phyloP scores from a whole-genome alignment of 2,888 invertebrate species.

The Latrodectus elegans region DNA sequence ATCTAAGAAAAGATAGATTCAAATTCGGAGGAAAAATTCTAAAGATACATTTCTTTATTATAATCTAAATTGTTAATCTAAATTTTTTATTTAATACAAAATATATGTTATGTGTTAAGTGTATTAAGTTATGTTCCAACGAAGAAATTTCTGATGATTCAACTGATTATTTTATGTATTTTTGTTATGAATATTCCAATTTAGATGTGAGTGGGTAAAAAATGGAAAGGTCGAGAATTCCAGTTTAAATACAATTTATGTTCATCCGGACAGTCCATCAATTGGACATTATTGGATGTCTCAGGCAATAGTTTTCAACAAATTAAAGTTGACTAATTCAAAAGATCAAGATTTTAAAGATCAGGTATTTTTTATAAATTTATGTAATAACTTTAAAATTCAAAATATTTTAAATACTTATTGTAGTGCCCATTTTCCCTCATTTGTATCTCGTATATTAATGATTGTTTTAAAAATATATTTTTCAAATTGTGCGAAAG shows the following conservation, averaged over 20 bases:
- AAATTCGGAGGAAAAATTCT: neutral
- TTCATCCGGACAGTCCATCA: conserved; percentile 76
- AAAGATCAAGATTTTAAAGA: conserved; percentile 71
- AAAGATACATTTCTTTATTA: neutral
- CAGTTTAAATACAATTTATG: conserved; percentile 72
- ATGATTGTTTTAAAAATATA: too few species aligned
- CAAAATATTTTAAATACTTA: too few species aligned
- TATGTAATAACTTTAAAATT: too few species aligned
- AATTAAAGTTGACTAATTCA: conserved; percentile 77
- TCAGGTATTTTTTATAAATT: conserved; percentile 67
- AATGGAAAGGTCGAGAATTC: conserved; percentile 73
- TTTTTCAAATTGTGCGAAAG: too few species aligned
- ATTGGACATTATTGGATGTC: conserved; percentile 76
- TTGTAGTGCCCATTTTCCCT: too few species aligned
- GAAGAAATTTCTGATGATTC: too few species aligned
- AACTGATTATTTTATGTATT: neutral
- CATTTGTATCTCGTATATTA: too few species aligned
- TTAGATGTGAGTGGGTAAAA: conserved; percentile 74
- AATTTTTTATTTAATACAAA: too few species aligned
- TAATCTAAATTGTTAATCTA: too few species aligned
- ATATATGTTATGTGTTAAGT: too few species aligned
- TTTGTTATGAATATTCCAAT: neutral
- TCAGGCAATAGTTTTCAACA: conserved; percentile 75
- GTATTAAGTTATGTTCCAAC: too few species aligned
- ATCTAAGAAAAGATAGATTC: too few species aligned